Conservation (phyloP, 2,797 vertebrate genomes). For the Cygnus olor region DNA sequence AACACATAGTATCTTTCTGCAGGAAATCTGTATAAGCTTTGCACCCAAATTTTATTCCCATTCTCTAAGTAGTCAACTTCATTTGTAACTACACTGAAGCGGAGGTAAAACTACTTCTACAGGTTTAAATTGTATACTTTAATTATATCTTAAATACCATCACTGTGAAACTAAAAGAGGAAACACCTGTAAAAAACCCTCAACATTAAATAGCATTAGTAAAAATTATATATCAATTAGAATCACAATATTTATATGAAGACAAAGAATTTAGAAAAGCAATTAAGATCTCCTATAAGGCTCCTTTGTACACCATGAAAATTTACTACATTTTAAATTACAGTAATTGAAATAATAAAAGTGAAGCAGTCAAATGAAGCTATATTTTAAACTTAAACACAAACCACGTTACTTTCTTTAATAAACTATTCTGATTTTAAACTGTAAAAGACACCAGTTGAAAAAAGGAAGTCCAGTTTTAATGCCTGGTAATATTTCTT, state of each 20-base stretch:
- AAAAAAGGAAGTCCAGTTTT: background rate
- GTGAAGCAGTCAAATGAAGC: background rate
- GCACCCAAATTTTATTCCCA: constrained; percentile 26
- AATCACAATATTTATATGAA: constrained; percentile 51
- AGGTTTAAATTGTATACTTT: constrained; percentile 10
- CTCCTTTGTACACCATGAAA: background rate
- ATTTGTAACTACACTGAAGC: background rate
- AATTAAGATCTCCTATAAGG: constrained; percentile 24
- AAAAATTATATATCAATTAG: constrained; percentile 15
- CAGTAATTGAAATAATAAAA: constrained; percentile 21
- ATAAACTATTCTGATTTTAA: background rate
- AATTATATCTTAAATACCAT: constrained; percentile 57
- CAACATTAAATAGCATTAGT: background rate
- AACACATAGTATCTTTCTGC: constrained; percentile 20
- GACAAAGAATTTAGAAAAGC: background rate
- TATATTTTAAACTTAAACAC: background rate
- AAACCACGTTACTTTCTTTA: background rate
- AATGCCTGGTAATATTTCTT: background rate
- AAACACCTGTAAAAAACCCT: background rate
- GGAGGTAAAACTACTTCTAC: constrained; percentile 24
- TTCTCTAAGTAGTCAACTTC: constrained; percentile 41
- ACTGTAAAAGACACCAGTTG: background rate
- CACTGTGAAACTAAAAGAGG: background rate
- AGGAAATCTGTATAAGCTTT: constrained; percentile 9
- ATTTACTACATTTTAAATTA: constrained; percentile 29